Conservation (phyloP, 2,888 invertebrate genomes). For the Seladonia tumulorum region DNA sequence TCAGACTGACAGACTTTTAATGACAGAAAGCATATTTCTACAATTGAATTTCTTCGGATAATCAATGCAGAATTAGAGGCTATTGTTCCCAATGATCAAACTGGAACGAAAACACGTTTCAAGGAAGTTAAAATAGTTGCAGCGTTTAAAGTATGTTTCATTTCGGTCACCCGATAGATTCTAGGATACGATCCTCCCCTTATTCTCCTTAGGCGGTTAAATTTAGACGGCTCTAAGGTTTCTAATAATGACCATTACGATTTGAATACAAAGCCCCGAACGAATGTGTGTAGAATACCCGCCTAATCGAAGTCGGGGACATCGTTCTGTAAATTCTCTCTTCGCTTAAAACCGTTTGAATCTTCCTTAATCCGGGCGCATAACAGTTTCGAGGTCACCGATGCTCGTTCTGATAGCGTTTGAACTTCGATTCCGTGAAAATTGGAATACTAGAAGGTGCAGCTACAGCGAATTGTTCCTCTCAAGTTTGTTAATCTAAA, state of each 20-base stretch:
- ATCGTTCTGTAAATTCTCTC: conserved; percentile 18
- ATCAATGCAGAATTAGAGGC: not conserved
- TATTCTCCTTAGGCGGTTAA: not conserved
- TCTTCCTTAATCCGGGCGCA: conserved; percentile 6
- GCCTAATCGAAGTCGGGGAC: not conserved
- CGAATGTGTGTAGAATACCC: not conserved
- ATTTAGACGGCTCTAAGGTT: conserved; percentile 25
- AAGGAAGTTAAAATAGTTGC: not conserved
- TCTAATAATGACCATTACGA: conserved; percentile 32
- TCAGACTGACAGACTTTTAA: not conserved
- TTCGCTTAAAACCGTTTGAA: conserved; percentile 7
- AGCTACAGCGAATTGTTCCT: not conserved
- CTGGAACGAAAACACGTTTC: not conserved
- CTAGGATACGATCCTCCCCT: not conserved
- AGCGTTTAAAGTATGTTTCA: not conserved
- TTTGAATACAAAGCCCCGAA: conserved; percentile 45
- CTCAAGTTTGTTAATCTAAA: not conserved
- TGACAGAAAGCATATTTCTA: not conserved
- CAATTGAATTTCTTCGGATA: not conserved
- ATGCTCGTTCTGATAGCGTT: conserved; percentile 11
- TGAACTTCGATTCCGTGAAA: conserved; percentile 10
- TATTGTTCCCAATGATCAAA: not conserved
- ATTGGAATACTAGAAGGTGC: conserved; percentile 3
- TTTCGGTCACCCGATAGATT: conserved; percentile 13
- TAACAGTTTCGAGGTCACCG: not conserved